Base-by-base conservation (phyloP, 2,113 vertebrate genomes). In the Microtus montanus region DNA sequence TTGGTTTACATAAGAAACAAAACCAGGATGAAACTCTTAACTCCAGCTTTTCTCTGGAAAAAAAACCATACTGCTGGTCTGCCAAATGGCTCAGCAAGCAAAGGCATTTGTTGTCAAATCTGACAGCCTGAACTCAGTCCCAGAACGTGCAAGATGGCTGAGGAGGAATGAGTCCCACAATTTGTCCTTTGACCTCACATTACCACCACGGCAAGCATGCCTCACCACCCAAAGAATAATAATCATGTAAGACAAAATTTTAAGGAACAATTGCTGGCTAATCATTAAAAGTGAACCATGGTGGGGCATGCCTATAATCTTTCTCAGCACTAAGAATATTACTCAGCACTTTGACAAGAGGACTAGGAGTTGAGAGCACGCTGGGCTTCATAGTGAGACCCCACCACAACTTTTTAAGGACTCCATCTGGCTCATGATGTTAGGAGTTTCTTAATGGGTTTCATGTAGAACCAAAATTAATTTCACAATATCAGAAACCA, bases 1-100 rank as follows among this genome's bases (percentile, higher is more conserved):
- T 90, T 96, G 71, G 52, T 89, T 68, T 96, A 82, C 54, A 44
- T 71, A 92, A 90, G 35, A 90, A 92, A 84, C 19, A 82, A 80
- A 93, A n/a, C 30, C 38, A 96, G 26, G 33, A 87, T 90, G 30
- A 91, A 19, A 93, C 94, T 89, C 20, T 0, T 54, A 92, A 92
- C 75, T 93, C 14, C 61, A 90, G 41, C 30, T 87, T 78, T 70
- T 87, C 58, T 85, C 66, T 13, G 38, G 14, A 52, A 52, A 52
- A 14, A 92, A 84, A 90, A 79, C 0, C 0, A 61, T 10, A 44
- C 38, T 73, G 22, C 26, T 41, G 24, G 7, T 13, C n/a, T 83
- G 7, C 80, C 63, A 30, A 15, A 41, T 30, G n/a, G 58, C 24
- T 63, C 61, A 64, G 26, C 35, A 58, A 11, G 19, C 15, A 44